Percentiles rank a stretch among this genome's conserved stretches.
phyloP scores from a whole-genome alignment of 2,113 vertebrate genomes.

The Chiloscyllium plagiosum region DNA sequence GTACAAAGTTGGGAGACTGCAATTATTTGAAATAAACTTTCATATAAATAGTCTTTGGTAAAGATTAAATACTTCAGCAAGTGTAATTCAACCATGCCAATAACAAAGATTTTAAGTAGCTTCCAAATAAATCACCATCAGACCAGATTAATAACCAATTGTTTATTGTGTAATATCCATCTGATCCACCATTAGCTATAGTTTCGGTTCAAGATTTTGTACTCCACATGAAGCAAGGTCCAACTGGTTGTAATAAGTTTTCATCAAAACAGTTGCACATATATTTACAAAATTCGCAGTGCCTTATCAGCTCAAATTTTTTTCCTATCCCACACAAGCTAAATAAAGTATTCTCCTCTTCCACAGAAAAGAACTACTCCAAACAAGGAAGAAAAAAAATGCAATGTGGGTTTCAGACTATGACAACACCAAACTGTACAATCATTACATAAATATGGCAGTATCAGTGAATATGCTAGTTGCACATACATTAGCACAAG shows the following conservation, averaged over 20 bases:
- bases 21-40: neutral
- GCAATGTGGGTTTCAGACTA: slow-evolving; percentile 72
- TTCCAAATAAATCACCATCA: slow-evolving; percentile 34
- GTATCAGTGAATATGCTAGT: slow-evolving; percentile 85
- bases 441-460: slow-evolving; percentile 83
- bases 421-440: slow-evolving; percentile 72
- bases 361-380: slow-evolving; percentile 55
- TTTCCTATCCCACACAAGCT: slow-evolving; percentile 52
- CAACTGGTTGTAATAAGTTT: slow-evolving; percentile 74
- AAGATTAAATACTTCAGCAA: neutral
- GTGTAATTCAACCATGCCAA: neutral
- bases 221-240: slow-evolving; percentile 65
- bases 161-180: slow-evolving; percentile 35
- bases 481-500: neutral
- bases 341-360: slow-evolving; percentile 47
- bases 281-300: slow-evolving; percentile 91
- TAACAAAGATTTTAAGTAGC: neutral
- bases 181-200: slow-evolving; percentile 21
- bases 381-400: slow-evolving; percentile 46
- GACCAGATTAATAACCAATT: slow-evolving; percentile 34
- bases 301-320: slow-evolving; percentile 56
- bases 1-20: neutral
- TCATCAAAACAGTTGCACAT: slow-evolving; percentile 81
- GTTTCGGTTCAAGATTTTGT: slow-evolving; percentile 3
- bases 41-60: neutral